Evolutionary conservation across 1,140 invertebrate species (phyloP).

Genomic region (Formica selysi): DNA sequence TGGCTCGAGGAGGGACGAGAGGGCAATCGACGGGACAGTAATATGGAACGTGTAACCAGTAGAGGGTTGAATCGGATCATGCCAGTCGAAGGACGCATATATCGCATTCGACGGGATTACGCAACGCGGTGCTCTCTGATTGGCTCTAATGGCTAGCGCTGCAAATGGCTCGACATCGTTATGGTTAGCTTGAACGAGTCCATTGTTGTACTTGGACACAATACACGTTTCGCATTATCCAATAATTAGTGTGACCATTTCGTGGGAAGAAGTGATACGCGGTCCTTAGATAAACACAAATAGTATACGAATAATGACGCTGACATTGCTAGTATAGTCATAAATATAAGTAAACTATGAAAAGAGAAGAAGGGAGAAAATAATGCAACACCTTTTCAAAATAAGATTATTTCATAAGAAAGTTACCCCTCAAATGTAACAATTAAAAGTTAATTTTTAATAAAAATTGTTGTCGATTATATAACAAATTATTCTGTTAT

Average conservation of each 20-base stretch:
- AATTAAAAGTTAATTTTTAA: neutral
- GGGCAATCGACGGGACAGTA: conserved; percentile 69
- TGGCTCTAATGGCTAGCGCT: conserved; percentile 78
- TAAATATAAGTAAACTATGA: neutral
- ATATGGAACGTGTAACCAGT: conserved; percentile 73
- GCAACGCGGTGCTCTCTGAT: conserved; percentile 79
- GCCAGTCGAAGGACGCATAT: conserved; percentile 71
- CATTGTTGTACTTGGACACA: conserved; percentile 72
- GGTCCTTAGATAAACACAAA: conserved; percentile 50
- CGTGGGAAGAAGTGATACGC: conserved; percentile 37
- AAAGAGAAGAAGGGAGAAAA: neutral
- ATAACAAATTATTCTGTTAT: neutral
- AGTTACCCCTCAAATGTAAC: neutral
- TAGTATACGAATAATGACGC: conserved; percentile 2
- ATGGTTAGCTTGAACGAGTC: conserved; percentile 74
- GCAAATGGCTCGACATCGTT: conserved; percentile 78
- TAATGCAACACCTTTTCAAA: neutral
- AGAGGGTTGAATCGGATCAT: conserved; percentile 74
- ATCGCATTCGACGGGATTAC: conserved; percentile 80
- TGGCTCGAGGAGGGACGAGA: conserved; percentile 68
- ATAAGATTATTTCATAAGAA: neutral
- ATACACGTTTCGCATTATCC: conserved; percentile 65
- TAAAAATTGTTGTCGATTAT: neutral
- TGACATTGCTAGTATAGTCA: neutral
- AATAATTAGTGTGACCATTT: conserved; percentile 63